Conservation (phyloP, 1,140 invertebrate species). For the Drosophila nannoptera region DNA sequence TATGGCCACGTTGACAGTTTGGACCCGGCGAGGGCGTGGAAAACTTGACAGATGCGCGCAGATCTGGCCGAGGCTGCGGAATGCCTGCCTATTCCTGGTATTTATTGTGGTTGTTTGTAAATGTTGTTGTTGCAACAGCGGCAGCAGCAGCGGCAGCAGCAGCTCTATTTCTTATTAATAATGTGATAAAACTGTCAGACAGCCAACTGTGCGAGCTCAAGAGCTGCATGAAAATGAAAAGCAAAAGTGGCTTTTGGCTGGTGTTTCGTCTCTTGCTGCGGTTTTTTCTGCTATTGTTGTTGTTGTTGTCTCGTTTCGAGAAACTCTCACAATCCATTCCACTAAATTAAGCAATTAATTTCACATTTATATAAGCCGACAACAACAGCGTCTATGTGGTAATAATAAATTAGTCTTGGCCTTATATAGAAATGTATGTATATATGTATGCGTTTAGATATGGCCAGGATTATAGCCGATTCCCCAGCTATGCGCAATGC, state of each 20-base stretch:
- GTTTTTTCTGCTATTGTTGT: not conserved
- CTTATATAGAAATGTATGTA: conserved; percentile 1
- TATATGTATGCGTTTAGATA: not conserved
- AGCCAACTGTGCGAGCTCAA: conserved; percentile 53
- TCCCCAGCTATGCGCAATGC: conserved; percentile 55
- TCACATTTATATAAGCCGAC: conserved; percentile 74
- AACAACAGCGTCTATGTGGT: conserved; percentile 51
- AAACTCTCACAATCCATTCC: conserved; percentile 71
- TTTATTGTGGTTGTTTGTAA: conserved; percentile 30
- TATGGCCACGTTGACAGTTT: conserved; percentile 77
- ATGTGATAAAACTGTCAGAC: conserved; percentile 75
- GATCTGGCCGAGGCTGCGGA: conserved; percentile 33
- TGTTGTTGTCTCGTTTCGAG: conserved; percentile 1
- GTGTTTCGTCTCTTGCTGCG: not conserved
- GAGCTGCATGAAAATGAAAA: conserved; percentile 24
- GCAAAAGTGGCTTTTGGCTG: conserved; percentile 40
- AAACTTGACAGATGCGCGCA: conserved; percentile 74
- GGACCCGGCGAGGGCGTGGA: conserved; percentile 71
- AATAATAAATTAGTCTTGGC: conserved; percentile 60
- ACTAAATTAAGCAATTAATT: conserved; percentile 78
- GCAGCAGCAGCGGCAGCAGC: no score
- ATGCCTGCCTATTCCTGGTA: conserved; percentile 61
- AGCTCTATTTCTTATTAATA: conserved; percentile 76
- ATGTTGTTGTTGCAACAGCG: conserved; percentile 9
- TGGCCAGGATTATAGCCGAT: conserved; percentile 54